These are phyloP conservation scores for Leistus spinibarbis DNA, from an alignment of 2,888 invertebrate genomes.

Conservation along the genomic window DNA sequence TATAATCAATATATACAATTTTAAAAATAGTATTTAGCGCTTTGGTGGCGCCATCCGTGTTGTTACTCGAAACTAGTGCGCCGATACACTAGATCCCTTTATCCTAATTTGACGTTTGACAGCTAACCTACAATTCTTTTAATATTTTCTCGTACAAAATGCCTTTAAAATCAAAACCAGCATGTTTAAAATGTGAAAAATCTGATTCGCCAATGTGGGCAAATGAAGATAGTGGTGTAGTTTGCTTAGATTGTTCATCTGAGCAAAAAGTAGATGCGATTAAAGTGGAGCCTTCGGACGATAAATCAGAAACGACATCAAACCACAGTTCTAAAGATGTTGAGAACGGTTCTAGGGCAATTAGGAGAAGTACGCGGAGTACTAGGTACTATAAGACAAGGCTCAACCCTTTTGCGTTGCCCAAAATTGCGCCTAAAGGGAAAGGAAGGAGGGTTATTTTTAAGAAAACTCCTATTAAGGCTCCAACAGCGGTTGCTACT, in stretches of 20 bases:
- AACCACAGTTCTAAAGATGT: constrained; percentile 51
- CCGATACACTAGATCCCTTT: neutral
- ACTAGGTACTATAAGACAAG: constrained; percentile 59
- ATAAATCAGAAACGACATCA: constrained; percentile 52
- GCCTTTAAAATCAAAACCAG: constrained; percentile 63
- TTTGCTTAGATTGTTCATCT: constrained; percentile 77
- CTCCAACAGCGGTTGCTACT: constrained; percentile 80
- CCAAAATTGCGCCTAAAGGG: constrained; percentile 65
- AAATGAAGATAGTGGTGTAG: constrained; percentile 72
- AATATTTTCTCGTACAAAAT: constrained; percentile 43
- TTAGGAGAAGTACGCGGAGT: constrained; percentile 66
- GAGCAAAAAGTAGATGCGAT: constrained; percentile 54
- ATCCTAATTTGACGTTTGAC: neutral
- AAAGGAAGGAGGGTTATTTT: constrained; percentile 79
- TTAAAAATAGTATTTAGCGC: neutral
- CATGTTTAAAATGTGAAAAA: constrained; percentile 72
- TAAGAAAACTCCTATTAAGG: constrained; percentile 79
- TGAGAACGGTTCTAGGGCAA: constrained; percentile 58
- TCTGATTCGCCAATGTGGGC: constrained; percentile 78
- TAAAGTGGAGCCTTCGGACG: constrained; percentile 51
- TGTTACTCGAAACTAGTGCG: neutral
- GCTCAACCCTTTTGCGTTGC: constrained; percentile 56
- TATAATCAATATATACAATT: neutral
- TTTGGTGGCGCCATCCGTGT: neutral
- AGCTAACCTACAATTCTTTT: neutral